Evolutionary conservation across 2,888 invertebrate species (phyloP).

Genomic region (Phortica okadai): DNA sequence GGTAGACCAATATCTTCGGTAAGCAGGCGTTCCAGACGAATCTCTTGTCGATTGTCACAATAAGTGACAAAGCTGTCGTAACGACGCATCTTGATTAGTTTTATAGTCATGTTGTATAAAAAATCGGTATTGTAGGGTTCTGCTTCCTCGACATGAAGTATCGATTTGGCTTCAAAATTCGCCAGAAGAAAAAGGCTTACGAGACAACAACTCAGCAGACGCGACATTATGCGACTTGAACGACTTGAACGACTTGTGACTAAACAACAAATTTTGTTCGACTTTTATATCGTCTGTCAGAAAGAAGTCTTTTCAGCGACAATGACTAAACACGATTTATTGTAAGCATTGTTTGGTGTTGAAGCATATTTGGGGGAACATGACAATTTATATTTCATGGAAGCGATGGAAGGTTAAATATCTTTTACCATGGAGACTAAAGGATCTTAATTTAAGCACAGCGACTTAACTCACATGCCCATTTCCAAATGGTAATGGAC

Average conservation of each 20-base stretch:
- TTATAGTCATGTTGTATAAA: background rate
- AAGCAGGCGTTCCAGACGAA: background rate
- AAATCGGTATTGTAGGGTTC: background rate
- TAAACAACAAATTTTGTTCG: no score
- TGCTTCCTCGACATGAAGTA: background rate
- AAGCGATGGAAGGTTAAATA: no score
- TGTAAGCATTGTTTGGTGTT: no score
- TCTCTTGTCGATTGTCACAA: background rate
- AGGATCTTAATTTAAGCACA: no score
- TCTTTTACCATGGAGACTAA: no score
- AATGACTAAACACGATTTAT: no score
- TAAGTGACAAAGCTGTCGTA: background rate
- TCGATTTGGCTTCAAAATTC: background rate
- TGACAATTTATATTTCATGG: no score
- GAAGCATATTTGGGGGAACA: no score
- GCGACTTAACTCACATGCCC: no score
- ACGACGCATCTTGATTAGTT: background rate
- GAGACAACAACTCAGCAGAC: background rate
- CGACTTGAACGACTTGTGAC: background rate
- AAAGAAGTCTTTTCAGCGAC: no score
- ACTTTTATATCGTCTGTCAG: no score
- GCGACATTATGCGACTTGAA: background rate
- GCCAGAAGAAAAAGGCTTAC: background rate
- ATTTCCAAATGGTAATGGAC: no score
- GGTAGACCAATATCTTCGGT: background rate